Evolutionary conservation across 2,888 invertebrate species (phyloP).

Genomic region (Mamestra brassicae): DNA sequence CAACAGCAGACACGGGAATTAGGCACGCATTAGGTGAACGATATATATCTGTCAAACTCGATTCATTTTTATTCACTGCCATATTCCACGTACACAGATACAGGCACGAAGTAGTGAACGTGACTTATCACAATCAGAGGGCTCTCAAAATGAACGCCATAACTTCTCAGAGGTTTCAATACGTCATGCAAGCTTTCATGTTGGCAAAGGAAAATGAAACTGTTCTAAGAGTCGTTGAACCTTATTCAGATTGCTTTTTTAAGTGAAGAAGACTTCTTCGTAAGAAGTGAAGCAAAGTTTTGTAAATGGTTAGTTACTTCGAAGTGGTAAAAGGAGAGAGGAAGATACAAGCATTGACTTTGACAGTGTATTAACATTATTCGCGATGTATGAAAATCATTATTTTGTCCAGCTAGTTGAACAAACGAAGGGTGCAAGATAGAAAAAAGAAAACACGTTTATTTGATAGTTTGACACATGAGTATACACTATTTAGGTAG

Average conservation of each 20-base stretch:
- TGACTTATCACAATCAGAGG: slow-evolving; percentile 63
- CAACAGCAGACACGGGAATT: too few relatives aligned
- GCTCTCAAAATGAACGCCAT: slow-evolving; percentile 44
- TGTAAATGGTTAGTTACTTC: not conserved
- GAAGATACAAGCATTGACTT: too few relatives aligned
- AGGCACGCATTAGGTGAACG: too few relatives aligned
- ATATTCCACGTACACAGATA: slow-evolving; percentile 1
- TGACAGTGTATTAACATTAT: too few relatives aligned
- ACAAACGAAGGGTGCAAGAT: too few relatives aligned
- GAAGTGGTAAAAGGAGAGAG: too few relatives aligned
- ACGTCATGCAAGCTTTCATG: slow-evolving; percentile 52
- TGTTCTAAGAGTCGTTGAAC: slow-evolving; percentile 39
- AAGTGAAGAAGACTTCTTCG: not conserved
- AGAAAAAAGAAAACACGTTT: too few relatives aligned
- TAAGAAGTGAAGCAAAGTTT: not conserved
- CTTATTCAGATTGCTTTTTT: slow-evolving; percentile 18
- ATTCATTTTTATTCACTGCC: not conserved
- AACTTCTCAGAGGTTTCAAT: slow-evolving; percentile 48
- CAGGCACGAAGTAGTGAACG: slow-evolving; percentile 34
- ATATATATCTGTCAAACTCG: not conserved
- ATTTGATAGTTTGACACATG: too few relatives aligned
- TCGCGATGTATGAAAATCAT: too few relatives aligned
- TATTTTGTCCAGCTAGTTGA: too few relatives aligned
- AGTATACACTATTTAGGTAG: too few relatives aligned
- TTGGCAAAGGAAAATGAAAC: slow-evolving; percentile 39